phyloP scores from a whole-genome alignment of 2,888 invertebrate genomes.

The Muschampia plurimacula region DNA sequence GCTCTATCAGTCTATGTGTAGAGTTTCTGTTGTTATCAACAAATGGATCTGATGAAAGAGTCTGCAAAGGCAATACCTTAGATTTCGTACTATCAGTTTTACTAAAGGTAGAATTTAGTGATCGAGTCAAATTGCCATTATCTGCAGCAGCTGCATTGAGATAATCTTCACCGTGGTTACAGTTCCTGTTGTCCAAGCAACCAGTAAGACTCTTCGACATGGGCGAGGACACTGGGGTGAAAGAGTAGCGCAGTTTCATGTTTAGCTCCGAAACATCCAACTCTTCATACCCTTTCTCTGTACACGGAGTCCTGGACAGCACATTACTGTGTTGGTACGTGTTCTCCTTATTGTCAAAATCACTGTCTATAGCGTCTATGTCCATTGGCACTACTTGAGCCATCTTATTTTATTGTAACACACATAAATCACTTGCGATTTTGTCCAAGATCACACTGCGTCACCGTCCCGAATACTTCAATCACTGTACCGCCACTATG shows the following conservation, averaged over 20 bases:
- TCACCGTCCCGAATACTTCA: constrained; percentile 41
- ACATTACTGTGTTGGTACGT: constrained; percentile 71
- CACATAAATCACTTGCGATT: constrained; percentile 43
- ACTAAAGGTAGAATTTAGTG: constrained; percentile 65
- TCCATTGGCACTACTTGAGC: constrained; percentile 72
- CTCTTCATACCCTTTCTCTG: constrained; percentile 78
- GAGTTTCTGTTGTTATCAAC: constrained; percentile 58
- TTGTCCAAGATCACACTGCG: constrained; percentile 22
- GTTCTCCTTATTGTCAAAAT: constrained; percentile 80
- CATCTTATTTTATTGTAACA: constrained; percentile 41
- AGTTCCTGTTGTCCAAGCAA: constrained; percentile 57
- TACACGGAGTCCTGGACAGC: constrained; percentile 60
- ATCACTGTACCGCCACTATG: constrained; percentile 43
- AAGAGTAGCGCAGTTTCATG: constrained; percentile 77
- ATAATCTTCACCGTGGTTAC: constrained; percentile 56
- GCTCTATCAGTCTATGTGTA: constrained; percentile 57
- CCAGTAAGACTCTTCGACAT: constrained; percentile 76
- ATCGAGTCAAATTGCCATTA: constrained; percentile 66
- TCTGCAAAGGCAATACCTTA: constrained; percentile 67
- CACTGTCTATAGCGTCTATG: constrained; percentile 67
- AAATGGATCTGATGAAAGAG: constrained; percentile 57
- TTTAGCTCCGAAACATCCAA: constrained; percentile 76
- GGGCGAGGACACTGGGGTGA: constrained; percentile 73
- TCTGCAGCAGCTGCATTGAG: constrained; percentile 50
- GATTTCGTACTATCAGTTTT: constrained; percentile 63